phyloP scores from a whole-genome alignment of 2,113 vertebrate species.

The Serinus canaria region DNA sequence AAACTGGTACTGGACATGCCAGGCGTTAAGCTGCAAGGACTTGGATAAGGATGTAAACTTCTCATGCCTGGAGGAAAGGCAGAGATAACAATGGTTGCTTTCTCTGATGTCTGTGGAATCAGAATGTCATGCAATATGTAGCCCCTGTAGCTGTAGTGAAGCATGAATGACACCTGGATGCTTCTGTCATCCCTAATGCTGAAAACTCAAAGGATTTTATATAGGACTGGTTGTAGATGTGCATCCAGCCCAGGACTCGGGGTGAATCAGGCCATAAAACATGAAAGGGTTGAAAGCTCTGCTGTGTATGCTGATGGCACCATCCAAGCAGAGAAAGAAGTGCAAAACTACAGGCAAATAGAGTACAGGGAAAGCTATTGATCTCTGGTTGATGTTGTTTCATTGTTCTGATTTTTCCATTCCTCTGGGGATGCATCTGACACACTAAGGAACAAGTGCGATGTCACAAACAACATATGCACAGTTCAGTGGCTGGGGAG shows the following conservation, averaged over 20 bases:
- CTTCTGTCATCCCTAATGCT: not conserved
- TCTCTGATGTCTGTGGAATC: not conserved
- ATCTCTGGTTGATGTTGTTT: not conserved
- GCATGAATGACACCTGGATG: not conserved
- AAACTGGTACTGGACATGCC: not conserved
- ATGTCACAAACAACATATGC: not conserved
- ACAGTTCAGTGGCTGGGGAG: not conserved
- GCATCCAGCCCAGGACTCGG: not conserved
- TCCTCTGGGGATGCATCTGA: slow-evolving; percentile 1
- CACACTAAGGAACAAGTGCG: not conserved
- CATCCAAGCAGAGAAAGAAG: not conserved
- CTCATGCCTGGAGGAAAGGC: not conserved
- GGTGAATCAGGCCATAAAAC: not conserved
- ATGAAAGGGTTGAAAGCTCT: not conserved
- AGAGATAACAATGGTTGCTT: not conserved
- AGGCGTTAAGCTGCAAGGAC: not conserved
- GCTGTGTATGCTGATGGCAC: not conserved
- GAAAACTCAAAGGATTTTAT: not conserved
- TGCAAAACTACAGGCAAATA: not conserved
- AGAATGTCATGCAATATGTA: not conserved
- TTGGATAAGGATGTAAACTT: not conserved
- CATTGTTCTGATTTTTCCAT: not conserved
- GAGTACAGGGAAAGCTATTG: not conserved
- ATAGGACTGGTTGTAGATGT: not conserved
- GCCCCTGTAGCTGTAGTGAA: not conserved